Percentiles rank a stretch among this genome's conserved stretches.
phyloP scores from a whole-genome alignment of 2,113 vertebrate species.

The Scopus umbretta region DNA sequence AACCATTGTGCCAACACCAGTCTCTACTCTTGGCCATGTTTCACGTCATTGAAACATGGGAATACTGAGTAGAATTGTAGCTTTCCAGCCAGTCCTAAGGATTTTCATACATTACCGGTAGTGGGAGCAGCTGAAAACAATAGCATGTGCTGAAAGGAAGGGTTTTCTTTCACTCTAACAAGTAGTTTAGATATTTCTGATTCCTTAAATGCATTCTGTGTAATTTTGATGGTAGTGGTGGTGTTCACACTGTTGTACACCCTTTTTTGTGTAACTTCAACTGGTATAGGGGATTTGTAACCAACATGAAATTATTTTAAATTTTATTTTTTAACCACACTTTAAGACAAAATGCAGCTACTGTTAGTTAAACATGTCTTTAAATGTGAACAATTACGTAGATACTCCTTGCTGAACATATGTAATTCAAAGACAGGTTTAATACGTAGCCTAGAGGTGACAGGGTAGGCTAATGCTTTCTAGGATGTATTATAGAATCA shows the following conservation, averaged over 20 bases:
- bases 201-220: neutral
- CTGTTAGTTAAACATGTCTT: neutral
- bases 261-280: neutral
- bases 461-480: neutral
- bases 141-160: neutral
- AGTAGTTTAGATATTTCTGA: neutral
- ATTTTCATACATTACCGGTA: neutral
- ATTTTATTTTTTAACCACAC: neutral
- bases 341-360: neutral
- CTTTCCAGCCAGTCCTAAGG: neutral
- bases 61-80: neutral
- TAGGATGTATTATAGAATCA: neutral
- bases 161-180: neutral
- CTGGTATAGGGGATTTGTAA: neutral
- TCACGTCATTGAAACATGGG: neutral
- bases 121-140: neutral
- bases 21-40: neutral
- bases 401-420: neutral
- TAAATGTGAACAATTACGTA: neutral
- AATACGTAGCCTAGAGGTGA: neutral
- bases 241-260: neutral
- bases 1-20: neutral
- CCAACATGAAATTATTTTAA: neutral
- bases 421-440: neutral
- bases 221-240: neutral